Conservation (phyloP, 2,113 vertebrate genomes). For the Promerops cafer region DNA sequence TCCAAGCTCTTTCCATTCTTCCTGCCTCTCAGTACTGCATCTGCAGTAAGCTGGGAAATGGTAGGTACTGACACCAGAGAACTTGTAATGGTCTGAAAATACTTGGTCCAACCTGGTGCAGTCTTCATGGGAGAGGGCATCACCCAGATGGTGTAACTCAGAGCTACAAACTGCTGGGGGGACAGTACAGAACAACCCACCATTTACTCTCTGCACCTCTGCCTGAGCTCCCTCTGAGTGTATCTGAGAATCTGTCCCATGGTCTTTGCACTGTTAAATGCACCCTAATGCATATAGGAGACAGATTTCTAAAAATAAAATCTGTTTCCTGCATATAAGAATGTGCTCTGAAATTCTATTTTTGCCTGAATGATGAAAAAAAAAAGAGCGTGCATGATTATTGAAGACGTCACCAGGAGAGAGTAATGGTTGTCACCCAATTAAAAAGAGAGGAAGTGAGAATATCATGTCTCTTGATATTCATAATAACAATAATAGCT, state of each 20-base stretch:
- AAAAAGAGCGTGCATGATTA: background rate
- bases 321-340: background rate
- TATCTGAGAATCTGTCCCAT: background rate
- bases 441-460: slow-evolving; percentile 28
- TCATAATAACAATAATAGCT: slow-evolving; percentile 25
- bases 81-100: background rate
- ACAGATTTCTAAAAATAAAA: background rate
- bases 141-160: background rate
- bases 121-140: background rate
- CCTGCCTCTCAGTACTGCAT: background rate
- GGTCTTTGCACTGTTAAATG: background rate
- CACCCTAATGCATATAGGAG: background rate
- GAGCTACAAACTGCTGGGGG: background rate
- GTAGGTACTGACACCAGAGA: background rate
- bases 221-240: background rate
- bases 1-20: background rate
- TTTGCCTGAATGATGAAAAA: background rate
- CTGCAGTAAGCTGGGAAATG: background rate
- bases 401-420: background rate
- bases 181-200: background rate
- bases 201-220: background rate
- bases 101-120: background rate
- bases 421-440: background rate
- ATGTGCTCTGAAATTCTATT: background rate
- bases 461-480: background rate